Percentiles rank a stretch among this genome's conserved stretches.
Evolutionary conservation across 2,113 vertebrate genomes (phyloP).

Genomic region (Oostethus manadensis): DNA sequence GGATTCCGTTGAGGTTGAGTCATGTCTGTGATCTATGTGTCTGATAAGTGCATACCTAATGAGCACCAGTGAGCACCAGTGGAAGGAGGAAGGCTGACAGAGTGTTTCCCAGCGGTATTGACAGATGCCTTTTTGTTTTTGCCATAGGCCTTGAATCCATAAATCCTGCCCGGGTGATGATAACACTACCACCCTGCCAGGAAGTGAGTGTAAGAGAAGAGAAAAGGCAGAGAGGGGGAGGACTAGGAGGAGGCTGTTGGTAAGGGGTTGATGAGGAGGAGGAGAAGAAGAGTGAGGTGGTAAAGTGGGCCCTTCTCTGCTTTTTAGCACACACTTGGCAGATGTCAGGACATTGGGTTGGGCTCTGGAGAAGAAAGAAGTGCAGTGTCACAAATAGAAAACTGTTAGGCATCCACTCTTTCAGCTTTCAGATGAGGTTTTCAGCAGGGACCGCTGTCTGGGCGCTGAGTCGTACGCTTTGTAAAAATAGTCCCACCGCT

Average conservation of each 20-base stretch:
- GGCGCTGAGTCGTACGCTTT: conserved; percentile 50
- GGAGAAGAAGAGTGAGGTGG: conserved; percentile 50
- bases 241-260: conserved; percentile 59
- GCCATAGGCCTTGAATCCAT: conserved; percentile 92
- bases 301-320: conserved; percentile 55
- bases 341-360: conserved; percentile 61
- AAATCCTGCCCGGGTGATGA: conserved; percentile 93
- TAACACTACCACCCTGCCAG: conserved; percentile 91
- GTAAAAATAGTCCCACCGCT: conserved; percentile 67
- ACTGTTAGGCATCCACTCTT: conserved; percentile 50
- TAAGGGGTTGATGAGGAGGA: conserved; percentile 45
- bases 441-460: conserved; percentile 53
- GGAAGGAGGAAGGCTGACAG: conserved; percentile 44
- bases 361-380: conserved; percentile 55
- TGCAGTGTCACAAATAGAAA: conserved; percentile 61
- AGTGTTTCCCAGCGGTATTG: conserved; percentile 97
- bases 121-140: conserved; percentile 95
- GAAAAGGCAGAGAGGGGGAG: conserved; percentile 42
- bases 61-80: conserved; percentile 87
- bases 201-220: conserved; percentile 79
- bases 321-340: conserved; percentile 67
- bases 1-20: conserved; percentile 94
- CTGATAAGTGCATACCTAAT: conserved; percentile 99
- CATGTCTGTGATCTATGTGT: conserved; percentile 97
- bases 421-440: conserved; percentile 51